Conservation (phyloP, 2,797 vertebrate species). For the Tapirus indicus region DNA sequence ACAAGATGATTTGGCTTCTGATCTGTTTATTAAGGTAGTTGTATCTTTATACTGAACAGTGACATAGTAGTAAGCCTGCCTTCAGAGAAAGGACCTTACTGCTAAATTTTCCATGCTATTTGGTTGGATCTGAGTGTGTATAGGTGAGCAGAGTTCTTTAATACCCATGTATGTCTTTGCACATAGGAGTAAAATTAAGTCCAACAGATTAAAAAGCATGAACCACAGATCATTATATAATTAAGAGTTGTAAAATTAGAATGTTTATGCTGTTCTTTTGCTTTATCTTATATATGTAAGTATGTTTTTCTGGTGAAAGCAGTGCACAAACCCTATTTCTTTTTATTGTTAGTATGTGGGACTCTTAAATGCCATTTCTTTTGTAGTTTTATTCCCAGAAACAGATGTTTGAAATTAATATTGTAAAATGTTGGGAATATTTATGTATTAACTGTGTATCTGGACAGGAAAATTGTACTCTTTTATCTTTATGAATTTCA, state of each 20-base stretch:
- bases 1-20: background rate
- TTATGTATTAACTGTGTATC: background rate
- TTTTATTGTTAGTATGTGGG: background rate
- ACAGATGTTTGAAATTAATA: constrained; percentile 41
- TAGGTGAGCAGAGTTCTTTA: constrained; percentile 49
- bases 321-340: background rate
- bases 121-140: constrained; percentile 17
- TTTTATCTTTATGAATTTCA: constrained; percentile 61
- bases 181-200: constrained; percentile 53
- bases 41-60: constrained; percentile 9
- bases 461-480: background rate
- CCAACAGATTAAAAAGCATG: constrained; percentile 25
- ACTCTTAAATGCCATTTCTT: background rate
- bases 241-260: background rate
- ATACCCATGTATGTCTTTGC: constrained; percentile 16
- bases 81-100: constrained; percentile 32
- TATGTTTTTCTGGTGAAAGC: background rate
- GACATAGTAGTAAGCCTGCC: constrained; percentile 13
- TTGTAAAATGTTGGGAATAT: constrained; percentile 20
- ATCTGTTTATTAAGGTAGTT: constrained; percentile 34
- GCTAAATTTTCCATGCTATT: constrained; percentile 32
- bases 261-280: constrained; percentile 44
- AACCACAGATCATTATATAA: background rate
- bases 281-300: background rate
- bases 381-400: background rate